Evolutionary conservation across 2,113 vertebrate genomes (phyloP), one percentile per base, ranked within the genome.

Genomic region (Polypterus bichir): DNA sequence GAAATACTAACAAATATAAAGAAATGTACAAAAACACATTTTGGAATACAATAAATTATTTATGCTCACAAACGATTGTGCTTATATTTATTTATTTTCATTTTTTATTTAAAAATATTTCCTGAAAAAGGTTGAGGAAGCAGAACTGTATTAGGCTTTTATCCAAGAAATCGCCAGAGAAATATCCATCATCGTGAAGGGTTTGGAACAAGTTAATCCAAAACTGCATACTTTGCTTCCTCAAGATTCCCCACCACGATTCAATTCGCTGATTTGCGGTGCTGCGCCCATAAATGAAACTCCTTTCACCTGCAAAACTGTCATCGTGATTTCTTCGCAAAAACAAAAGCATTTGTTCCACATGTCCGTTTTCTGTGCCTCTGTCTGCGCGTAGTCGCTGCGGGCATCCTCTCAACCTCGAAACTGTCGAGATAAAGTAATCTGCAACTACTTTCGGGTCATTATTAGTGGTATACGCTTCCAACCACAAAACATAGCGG

Each of bases 121-220:
- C n/a, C n/a, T n/a, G n/a, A n/a, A n/a, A 55, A 27, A 63, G 27
- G 9, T 62, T 59, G 6, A 64, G 62, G 27, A 57, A 59, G 9
- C 62, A 59, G 47, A 56, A 63, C 62, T 59, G 57, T 44, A 60
- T 54, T 8, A 64, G 62, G 45, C 64, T 65, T 60, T 47, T 60
- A 47, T 65, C 58, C 63, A 69, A 62, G 52, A 62, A 62, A 55
- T 1, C n/a, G 53, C 64, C 27, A 5, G 54, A 9, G 8, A 49
- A 69, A n/a, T 63, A 44, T 5, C 53, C 68, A 48, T 11, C 59
- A 49, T 58, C 68, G 46, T 66, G 65, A 54, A 65, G 64, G 48
- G 62, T 57, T 51, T 5, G 45, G 9, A 63, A 65, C 10, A 69
- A 44, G 49, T 46, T 53, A 6, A 65, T 69, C 60, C 62, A 63